Percentiles rank a stretch among this genome's conserved stretches.
Conservation (phyloP, 1,140 invertebrate species). For the Copidosoma floridanum region DNA sequence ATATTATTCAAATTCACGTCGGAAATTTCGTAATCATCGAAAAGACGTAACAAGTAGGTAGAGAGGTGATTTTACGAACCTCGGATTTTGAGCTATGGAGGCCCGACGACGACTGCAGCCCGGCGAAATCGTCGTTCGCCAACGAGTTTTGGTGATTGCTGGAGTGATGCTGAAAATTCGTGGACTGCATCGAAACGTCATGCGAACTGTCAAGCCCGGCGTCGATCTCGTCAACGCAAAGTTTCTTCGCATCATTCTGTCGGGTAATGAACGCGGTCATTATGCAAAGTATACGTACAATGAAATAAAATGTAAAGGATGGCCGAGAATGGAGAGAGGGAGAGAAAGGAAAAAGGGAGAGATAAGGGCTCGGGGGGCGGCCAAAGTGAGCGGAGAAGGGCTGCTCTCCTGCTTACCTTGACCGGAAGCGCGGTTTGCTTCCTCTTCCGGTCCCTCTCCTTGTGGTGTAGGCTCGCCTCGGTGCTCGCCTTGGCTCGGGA, state of each 20-base stretch:
- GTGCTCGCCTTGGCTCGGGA: constrained; percentile 18
- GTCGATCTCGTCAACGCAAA: constrained; percentile 41
- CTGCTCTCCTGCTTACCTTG: constrained; percentile 48
- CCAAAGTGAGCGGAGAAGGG: constrained; percentile 38
- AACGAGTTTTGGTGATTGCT: constrained; percentile 45
- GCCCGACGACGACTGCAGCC: constrained; percentile 22
- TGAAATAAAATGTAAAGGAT: constrained; percentile 15
- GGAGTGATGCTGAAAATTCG: constrained; percentile 32
- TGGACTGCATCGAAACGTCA: constrained; percentile 26
- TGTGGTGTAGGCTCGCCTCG: constrained; percentile 48
- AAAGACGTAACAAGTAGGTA: too few relatives aligned
- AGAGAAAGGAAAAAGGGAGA: background rate
- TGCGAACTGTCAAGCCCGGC: constrained; percentile 27
- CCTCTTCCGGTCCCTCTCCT: constrained; percentile 56
- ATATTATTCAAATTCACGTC: too few relatives aligned
- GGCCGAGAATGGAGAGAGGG: background rate
- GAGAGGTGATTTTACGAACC: constrained; percentile 27
- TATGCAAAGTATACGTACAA: constrained; percentile 3
- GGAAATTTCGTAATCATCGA: too few relatives aligned
- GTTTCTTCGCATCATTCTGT: constrained; percentile 45
- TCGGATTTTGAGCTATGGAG: constrained; percentile 39
- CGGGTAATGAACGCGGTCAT: background rate
- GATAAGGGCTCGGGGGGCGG: constrained; percentile 10
- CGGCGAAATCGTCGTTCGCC: constrained; percentile 41
- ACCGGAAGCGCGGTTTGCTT: constrained; percentile 57